Percentiles rank a stretch among this genome's conserved stretches.
Conservation (phyloP, 2,797 vertebrate species). For the Carcharodon carcharias region DNA sequence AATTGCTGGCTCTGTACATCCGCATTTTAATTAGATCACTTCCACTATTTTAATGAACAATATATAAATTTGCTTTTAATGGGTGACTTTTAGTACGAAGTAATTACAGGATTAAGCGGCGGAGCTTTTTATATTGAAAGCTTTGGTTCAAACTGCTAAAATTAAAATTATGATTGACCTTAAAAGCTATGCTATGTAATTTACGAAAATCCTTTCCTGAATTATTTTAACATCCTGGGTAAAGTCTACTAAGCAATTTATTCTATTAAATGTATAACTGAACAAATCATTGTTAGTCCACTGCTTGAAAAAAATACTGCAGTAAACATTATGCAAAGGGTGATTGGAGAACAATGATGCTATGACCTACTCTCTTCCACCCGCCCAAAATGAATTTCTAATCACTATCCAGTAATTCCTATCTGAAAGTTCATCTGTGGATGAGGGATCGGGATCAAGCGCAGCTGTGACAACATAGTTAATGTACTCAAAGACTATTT, state of each 20-base stretch:
- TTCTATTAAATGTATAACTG: background rate
- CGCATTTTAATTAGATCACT: background rate
- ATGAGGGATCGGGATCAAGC: background rate
- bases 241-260: background rate
- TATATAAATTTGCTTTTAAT: background rate
- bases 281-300: background rate
- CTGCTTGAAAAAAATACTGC: background rate
- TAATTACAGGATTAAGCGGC: background rate
- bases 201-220: background rate
- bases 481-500: background rate
- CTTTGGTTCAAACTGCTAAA: background rate
- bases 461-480: background rate
- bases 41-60: no score
- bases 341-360: constrained; percentile 4
- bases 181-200: background rate
- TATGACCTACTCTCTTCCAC: background rate
- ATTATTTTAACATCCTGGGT: background rate
- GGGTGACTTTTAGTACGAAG: background rate
- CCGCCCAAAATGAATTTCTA: background rate
- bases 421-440: background rate
- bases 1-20: background rate
- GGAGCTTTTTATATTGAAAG: no score
- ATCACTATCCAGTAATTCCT: background rate
- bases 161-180: background rate
- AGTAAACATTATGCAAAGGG: background rate